phyloP scores from a whole-genome alignment of 1,140 invertebrate genomes.

The Trachelipus rathkii region DNA sequence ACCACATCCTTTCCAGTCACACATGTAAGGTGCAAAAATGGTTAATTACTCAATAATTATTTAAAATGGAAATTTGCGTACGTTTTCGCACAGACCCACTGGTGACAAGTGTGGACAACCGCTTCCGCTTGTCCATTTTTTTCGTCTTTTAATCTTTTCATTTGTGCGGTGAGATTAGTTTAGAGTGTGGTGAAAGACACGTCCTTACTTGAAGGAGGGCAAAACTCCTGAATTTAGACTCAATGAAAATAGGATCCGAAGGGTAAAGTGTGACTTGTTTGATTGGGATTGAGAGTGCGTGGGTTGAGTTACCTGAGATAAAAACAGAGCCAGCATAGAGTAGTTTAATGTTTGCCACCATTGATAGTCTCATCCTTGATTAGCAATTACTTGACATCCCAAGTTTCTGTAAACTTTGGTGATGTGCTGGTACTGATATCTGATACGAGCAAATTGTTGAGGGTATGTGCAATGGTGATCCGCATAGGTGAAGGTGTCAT shows the following conservation, averaged over 20 bases:
- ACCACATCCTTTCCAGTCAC: conserved; percentile 74
- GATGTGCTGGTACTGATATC: not conserved
- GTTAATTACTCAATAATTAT: conserved; percentile 64
- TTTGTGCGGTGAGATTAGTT: conserved; percentile 19
- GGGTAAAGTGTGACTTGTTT: conserved; percentile 14
- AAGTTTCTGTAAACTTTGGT: not conserved
- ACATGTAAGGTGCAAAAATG: conserved; percentile 66
- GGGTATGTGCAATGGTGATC: not conserved
- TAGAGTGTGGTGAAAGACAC: conserved; percentile 11
- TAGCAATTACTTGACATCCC: not conserved
- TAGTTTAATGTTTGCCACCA: conserved; percentile 23
- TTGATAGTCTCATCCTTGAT: conserved; percentile 7
- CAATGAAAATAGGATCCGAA: not conserved
- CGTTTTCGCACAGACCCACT: conserved; percentile 63
- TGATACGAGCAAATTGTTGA: not conserved
- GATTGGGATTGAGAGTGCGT: not conserved
- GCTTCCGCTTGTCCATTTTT: conserved; percentile 30
- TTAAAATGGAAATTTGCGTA: conserved; percentile 71
- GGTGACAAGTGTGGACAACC: conserved; percentile 60
- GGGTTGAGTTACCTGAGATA: not conserved
- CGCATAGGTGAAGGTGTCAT: not conserved
- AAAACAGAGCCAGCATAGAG: conserved; percentile 25
- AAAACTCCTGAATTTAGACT: conserved; percentile 1
- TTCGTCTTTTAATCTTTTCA: conserved; percentile 36
- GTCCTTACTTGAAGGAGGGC: not conserved